Conservation (phyloP, 30 jellyfish, hydroid and myxozoan species). For the Aurelia aurita complex sp. Pacific region DNA sequence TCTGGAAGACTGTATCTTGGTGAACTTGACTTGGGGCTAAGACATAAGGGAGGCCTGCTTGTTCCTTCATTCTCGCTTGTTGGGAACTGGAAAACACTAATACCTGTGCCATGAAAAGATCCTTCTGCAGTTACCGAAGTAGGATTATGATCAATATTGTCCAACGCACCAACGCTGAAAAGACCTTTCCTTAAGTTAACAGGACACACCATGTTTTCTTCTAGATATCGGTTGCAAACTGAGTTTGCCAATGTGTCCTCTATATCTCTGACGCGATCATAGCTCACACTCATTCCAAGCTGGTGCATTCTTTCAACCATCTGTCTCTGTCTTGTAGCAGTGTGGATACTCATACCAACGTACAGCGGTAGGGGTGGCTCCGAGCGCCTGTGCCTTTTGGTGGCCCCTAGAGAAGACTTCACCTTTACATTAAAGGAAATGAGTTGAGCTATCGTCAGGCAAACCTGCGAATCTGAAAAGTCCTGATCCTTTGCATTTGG, state of each 20-base stretch:
- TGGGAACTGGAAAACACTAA: neutral
- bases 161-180: neutral
- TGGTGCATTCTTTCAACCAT: neutral
- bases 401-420: neutral
- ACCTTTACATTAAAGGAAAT: neutral
- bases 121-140: neutral
- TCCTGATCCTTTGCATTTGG: no score
- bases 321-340: neutral
- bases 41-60: neutral
- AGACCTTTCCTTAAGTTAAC: no score
- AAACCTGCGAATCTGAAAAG: neutral
- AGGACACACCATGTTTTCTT: neutral
- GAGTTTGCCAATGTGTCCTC: neutral
- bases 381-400: neutral
- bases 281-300: slow-evolving; percentile 19
- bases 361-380: slow-evolving; percentile 14
- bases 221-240: neutral
- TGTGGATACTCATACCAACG: neutral
- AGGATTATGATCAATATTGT: neutral
- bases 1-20: neutral
- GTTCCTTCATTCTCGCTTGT: neutral
- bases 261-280: neutral
- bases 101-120: neutral
- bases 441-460: neutral
- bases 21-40: neutral